Percentiles rank a stretch among this genome's conserved stretches.
Evolutionary conservation across 2,797 vertebrate genomes (phyloP).

Genomic region (Halcyon chelicuti): DNA sequence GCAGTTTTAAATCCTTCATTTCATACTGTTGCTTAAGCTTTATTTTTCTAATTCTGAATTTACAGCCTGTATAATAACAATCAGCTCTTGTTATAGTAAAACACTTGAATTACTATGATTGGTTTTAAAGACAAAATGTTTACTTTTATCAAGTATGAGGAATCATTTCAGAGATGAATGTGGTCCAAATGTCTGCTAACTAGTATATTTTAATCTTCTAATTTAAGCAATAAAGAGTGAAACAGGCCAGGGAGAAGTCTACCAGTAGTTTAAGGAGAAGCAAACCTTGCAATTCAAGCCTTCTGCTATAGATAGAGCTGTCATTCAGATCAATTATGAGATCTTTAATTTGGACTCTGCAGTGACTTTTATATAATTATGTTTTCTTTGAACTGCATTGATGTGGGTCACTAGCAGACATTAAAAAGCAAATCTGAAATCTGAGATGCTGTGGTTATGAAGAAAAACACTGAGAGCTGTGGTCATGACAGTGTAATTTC

Average conservation of each 20-base stretch:
- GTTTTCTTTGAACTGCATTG: conserved; percentile 53
- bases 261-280: conserved; percentile 6
- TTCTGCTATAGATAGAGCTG: conserved; percentile 55
- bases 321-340: conserved; percentile 42
- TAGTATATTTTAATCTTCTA: conserved; percentile 7
- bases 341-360: conserved; percentile 68
- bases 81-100: background rate
- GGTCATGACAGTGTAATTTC: conserved; percentile 9
- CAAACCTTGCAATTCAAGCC: conserved; percentile 10
- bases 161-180: background rate
- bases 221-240: conserved; percentile 1
- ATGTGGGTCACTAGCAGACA: conserved; percentile 60
- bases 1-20: background rate
- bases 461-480: conserved; percentile 10
- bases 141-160: background rate
- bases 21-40: background rate
- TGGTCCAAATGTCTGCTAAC: background rate
- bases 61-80: background rate
- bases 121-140: background rate
- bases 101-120: background rate
- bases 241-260: background rate
- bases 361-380: conserved; percentile 55
- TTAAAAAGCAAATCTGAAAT: conserved; percentile 64
- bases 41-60: background rate
- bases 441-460: conserved; percentile 15